Evolutionary conservation across 2,888 invertebrate species (phyloP), one percentile per base, ranked within the genome.

Genomic region (Nemurella pictetii): DNA sequence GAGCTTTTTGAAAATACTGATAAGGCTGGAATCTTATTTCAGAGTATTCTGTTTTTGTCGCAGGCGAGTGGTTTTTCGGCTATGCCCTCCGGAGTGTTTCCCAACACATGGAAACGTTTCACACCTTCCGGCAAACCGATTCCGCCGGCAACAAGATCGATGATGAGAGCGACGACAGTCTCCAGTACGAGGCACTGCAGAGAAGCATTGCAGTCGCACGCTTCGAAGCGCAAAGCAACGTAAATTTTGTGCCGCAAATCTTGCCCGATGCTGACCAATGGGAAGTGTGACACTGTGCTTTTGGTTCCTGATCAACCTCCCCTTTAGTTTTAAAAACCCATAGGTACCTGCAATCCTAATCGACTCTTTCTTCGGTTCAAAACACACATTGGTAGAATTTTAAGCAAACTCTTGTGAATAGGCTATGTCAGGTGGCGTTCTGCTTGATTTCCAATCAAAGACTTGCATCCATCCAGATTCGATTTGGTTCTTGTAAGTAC

Each of bases 171-270:
- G 94, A 94, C 89, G 93, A 95, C 0, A 93, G 94, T 0, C 90
- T 95, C 72, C 94, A 92, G 88, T 95, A 93, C 89, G 93, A 94
- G 28, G 93, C 94, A 81, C 90, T 95, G 77, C 94, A 94, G 87
- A 91, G 93, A 74, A 92, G 93, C 87, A 93, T 94, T 86, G 91
- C 92, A 82, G 55, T 55, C 15, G 55, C 55, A 20, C 55, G 55
- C 2, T 55, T 55, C 20, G 55, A 55, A 20, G 55, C 55, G 55
- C 55, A 55, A 55, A 12, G 15, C 15, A 55, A 20, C 20, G 55
- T 20, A 15, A 55, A 55, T 20, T 12, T 55, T n/a, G n/a, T n/a
- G 55, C 1, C 55, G 20, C 55, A 20, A 55, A n/a, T n/a, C n/a
- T n/a, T n/a, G n/a, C n/a, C n/a, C n/a, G n/a, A n/a, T n/a, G n/a